A percentile compares a stretch with the other conserved stretches of the same genome.
These are phyloP conservation scores for Brenthis daphne DNA, from an alignment of 2,888 invertebrate genomes.

Conservation along the genomic window DNA sequence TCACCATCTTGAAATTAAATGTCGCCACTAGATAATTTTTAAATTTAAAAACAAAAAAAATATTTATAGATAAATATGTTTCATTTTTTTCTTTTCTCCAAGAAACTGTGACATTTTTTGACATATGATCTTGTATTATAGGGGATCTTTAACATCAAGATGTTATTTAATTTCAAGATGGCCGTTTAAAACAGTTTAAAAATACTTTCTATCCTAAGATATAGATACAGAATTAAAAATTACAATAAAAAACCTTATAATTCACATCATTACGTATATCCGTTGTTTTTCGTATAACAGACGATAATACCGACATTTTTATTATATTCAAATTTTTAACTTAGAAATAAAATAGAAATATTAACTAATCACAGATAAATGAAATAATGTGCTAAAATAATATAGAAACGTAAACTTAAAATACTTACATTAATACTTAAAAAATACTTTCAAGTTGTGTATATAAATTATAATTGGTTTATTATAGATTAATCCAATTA, in stretches of 20 bases:
- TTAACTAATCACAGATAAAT: slow-evolving; percentile 30
- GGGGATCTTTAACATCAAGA: slow-evolving; percentile 5
- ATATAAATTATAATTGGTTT: neutral
- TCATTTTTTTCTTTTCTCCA: too few relatives aligned
- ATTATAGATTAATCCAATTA: neutral
- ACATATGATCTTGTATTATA: too few relatives aligned
- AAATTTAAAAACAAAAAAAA: too few relatives aligned
- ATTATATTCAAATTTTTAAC: slow-evolving; percentile 5
- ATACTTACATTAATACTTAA: neutral
- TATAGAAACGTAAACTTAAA: too few relatives aligned
- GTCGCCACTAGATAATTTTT: neutral
- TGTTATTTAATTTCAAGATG: slow-evolving; percentile 31
- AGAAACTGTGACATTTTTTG: too few relatives aligned
- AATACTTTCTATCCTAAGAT: slow-evolving; percentile 54
- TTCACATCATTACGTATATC: slow-evolving; percentile 78
- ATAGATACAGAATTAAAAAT: slow-evolving; percentile 47
- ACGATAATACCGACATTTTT: slow-evolving; percentile 44
- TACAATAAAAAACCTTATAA: slow-evolving; percentile 50
- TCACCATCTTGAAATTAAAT: slow-evolving; percentile 16
- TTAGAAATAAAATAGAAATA: slow-evolving; percentile 1
- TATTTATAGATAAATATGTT: too few relatives aligned
- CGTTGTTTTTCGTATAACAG: slow-evolving; percentile 68
- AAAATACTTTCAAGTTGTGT: neutral
- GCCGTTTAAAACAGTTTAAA: slow-evolving; percentile 51
- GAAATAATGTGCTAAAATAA: slow-evolving; percentile 13